A percentile compares a stretch with the other conserved stretches of the same genome.
Conservation (phyloP, 64 coral and sea anemone species). For the Dendrophyllia cribrosa region DNA sequence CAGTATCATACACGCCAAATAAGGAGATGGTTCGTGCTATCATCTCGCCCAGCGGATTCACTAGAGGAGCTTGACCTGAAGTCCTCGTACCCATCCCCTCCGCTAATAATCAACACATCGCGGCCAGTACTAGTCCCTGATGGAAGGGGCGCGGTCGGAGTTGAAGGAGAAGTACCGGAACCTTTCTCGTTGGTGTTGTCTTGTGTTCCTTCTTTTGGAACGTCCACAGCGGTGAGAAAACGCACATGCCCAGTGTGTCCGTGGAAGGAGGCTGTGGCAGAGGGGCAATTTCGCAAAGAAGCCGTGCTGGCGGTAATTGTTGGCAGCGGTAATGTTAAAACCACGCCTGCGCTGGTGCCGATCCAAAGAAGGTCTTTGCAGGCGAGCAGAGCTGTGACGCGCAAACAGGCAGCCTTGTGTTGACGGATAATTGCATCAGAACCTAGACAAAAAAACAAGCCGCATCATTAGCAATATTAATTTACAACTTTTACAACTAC, state of each 20-base stretch:
- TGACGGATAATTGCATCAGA: slow-evolving; percentile 99
- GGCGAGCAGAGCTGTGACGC: slow-evolving; percentile 89
- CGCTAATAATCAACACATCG: slow-evolving; percentile 95
- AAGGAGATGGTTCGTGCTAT: slow-evolving; percentile 98
- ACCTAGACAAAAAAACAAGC: slow-evolving; percentile 53
- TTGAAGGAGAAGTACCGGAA: slow-evolving; percentile 34
- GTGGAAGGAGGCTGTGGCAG: slow-evolving; percentile 91
- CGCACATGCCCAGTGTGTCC: slow-evolving; percentile 99
- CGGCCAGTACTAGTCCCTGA: slow-evolving; percentile 29
- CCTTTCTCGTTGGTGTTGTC: slow-evolving; percentile 78
- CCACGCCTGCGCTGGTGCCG: slow-evolving; percentile 98
- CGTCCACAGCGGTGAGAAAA: slow-evolving; percentile 95
- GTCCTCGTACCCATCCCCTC: slow-evolving; percentile 99
- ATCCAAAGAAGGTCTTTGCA: slow-evolving; percentile 99
- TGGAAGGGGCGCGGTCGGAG: slow-evolving; percentile 33
- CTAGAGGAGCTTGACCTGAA: slow-evolving; percentile 93
- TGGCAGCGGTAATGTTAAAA: slow-evolving; percentile 96
- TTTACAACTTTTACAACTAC: background rate
- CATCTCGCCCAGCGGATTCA: slow-evolving; percentile 99
- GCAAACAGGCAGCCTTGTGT: slow-evolving; percentile 96
- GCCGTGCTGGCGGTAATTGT: slow-evolving; percentile 91
- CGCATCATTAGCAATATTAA: background rate
- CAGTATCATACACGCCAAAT: slow-evolving; percentile 90
- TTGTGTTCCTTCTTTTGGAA: slow-evolving; percentile 72
- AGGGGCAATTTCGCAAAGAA: slow-evolving; percentile 90